A percentile compares a stretch with the other conserved stretches of the same genome.
These are phyloP conservation scores for Zygothrica quintamaculata DNA, from an alignment of 2,888 invertebrate species.

Conservation along the genomic window DNA sequence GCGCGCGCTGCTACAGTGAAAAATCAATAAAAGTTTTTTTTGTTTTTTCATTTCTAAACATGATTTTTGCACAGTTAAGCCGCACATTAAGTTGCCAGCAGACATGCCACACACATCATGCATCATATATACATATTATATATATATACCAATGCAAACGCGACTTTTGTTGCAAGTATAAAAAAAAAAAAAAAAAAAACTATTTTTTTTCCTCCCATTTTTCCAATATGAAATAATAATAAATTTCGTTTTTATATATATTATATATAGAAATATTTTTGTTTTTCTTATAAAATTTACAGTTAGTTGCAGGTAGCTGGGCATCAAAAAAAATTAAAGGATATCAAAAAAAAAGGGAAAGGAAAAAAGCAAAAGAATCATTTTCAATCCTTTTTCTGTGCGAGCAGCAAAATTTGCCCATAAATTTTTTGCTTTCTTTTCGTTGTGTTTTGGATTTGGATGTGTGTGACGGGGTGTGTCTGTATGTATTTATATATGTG, in stretches of 20 bases:
- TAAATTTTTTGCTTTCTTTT: conserved; percentile 13
- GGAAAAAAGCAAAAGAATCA: conserved; percentile 19
- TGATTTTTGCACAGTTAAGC: neutral
- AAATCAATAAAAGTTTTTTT: no score
- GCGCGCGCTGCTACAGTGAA: no score
- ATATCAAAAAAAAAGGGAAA: neutral
- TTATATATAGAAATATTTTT: no score
- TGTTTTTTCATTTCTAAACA: no score
- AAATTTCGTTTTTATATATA: no score
- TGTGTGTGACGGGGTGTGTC: neutral
- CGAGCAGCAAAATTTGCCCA: conserved; percentile 31
- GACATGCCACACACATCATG: conserved; percentile 5
- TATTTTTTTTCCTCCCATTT: neutral
- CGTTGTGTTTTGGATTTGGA: neutral
- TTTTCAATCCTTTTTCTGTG: conserved; percentile 14
- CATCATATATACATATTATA: neutral
- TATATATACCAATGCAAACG: conserved; percentile 34
- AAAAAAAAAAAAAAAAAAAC: conserved; percentile 9
- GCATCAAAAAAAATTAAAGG: neutral
- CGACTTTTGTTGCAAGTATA: conserved; percentile 14
- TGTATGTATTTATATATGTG: conserved; percentile 5
- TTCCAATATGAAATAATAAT: no score
- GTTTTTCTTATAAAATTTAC: conserved; percentile 4
- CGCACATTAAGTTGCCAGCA: neutral
- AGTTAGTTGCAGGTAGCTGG: neutral